Evolutionary conservation across 30 jellyfish, hydroid and myxozoan genomes (phyloP), one percentile per base, ranked within the genome.

Genomic region (Sanderia malayensis): DNA sequence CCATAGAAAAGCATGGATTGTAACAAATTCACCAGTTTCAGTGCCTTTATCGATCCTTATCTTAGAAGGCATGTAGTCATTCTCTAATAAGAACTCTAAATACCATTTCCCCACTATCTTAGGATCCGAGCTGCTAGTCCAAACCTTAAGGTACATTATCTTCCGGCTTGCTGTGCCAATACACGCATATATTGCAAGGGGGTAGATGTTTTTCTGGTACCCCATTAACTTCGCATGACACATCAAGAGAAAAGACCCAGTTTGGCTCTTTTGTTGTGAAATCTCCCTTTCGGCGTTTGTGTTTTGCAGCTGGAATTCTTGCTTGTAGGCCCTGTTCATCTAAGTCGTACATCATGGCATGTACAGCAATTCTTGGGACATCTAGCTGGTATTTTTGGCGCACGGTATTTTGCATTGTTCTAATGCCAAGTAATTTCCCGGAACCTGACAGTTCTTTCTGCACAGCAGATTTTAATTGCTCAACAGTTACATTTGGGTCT

Each of bases 141-240:
- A 49, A 7, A 49, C 24, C 73, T 60, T 58, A 13, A 68, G 22
- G 24, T 25, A 55, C 55, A 81, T 41, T 22, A 81, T 23, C 73
- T 81, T 81, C 10, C 85, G 60, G 31, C 93, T 81, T 4, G 85
- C 84, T 34, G 93, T 81, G 34, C 70, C 93, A 11, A 70, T 68
- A 64, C 80, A 58, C 20, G 86, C 93, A 82, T 82, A 82, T 9
- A 82, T 73, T 55, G 87, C 87, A 8, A 71, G 64, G 15, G 95
- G 95, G 58, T 61, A 83, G 4, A 84, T 83, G 30, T n/a, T 13
- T 23, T 82, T 82, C 52, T 53, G 80, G 64, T 31, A 82, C 7
- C 94, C 94, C 95, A 71, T 83, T 31, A 83, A 71, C 66, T 83
- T 83, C 63, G 22, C 86, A 46, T 82, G 94, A 15, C 67, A 81